These are phyloP conservation scores for Alsophila aescularia DNA, from an alignment of 2,888 invertebrate species.

Conservation along the genomic window DNA sequence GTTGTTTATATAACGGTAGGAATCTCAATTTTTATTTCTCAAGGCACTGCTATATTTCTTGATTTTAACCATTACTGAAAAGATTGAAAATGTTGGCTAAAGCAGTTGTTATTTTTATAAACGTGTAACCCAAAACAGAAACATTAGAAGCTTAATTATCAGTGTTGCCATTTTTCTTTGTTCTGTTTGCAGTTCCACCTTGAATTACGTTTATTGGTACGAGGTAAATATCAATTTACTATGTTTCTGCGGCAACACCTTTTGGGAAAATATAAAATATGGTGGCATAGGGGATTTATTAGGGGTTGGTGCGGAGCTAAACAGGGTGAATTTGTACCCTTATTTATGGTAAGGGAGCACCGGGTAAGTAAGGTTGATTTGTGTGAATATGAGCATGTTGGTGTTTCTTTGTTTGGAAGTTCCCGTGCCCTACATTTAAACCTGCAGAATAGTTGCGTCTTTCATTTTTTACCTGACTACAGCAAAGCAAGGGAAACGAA, in stretches of 20 bases:
- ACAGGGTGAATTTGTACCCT: conserved; percentile 34
- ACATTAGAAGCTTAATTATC: conserved; percentile 20
- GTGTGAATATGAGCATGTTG: conserved; percentile 24
- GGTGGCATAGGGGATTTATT: conserved; percentile 41
- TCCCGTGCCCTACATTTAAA: neutral
- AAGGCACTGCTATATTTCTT: too few relatives aligned
- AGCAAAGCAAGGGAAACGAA: too few relatives aligned
- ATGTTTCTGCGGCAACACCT: conserved; percentile 46
- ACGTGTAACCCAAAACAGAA: conserved; percentile 4
- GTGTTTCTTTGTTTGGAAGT: conserved; percentile 23
- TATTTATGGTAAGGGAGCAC: conserved; percentile 36
- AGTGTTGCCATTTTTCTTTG: conserved; percentile 20
- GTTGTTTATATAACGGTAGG: too few relatives aligned
- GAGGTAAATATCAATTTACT: conserved; percentile 63
- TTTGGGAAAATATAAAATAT: conserved; percentile 59
- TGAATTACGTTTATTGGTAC: conserved; percentile 43
- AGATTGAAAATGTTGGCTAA: too few relatives aligned
- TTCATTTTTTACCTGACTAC: neutral
- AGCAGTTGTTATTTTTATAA: neutral
- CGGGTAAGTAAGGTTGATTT: conserved; percentile 35
- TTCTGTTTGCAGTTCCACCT: conserved; percentile 18
- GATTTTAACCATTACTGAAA: too few relatives aligned
- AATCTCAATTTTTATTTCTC: too few relatives aligned
- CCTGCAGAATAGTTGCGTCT: neutral
- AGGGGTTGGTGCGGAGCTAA: conserved; percentile 32